These are phyloP conservation scores for Paramormyrops hopkinsi DNA, from an alignment of 2,797 vertebrate genomes.

Conservation along the genomic window DNA sequence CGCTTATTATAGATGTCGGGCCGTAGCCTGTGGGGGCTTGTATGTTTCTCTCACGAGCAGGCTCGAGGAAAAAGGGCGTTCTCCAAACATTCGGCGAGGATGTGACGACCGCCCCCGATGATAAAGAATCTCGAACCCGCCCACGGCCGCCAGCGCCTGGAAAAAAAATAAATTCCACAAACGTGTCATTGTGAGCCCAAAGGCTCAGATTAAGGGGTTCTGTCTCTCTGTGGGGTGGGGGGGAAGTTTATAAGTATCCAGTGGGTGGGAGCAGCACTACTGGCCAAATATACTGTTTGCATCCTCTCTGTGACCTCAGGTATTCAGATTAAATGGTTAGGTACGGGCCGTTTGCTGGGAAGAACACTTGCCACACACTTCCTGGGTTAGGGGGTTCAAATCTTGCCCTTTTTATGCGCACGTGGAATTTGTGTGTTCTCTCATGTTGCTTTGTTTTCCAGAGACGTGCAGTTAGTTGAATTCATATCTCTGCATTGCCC, in stretches of 20 bases:
- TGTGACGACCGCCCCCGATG: neutral
- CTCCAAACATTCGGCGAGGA: conserved; percentile 10
- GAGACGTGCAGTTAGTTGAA: neutral
- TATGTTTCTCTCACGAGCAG: neutral
- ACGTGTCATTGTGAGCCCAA: conserved; percentile 19
- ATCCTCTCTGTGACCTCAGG: neutral
- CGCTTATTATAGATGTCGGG: neutral
- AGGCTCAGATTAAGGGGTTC: conserved; percentile 19
- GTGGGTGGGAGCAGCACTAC: neutral
- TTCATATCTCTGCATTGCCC: neutral
- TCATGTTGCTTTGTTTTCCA: neutral
- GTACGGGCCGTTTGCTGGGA: neutral
- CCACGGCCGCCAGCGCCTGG: neutral
- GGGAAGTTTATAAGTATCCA: neutral
- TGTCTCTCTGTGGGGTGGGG: neutral
- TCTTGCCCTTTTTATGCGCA: neutral
- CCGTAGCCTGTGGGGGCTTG: neutral
- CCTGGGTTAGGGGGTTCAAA: neutral
- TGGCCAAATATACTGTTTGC: neutral
- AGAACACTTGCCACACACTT: neutral
- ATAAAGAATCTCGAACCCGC: neutral
- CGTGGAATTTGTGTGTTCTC: neutral
- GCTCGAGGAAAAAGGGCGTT: neutral
- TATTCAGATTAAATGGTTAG: neutral
- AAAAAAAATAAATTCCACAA: neutral